Percentiles rank a stretch among this genome's conserved stretches.
These are phyloP conservation scores for Phyllostomus discolor DNA, from an alignment of 2,113 vertebrate genomes.

Conservation along the genomic window DNA sequence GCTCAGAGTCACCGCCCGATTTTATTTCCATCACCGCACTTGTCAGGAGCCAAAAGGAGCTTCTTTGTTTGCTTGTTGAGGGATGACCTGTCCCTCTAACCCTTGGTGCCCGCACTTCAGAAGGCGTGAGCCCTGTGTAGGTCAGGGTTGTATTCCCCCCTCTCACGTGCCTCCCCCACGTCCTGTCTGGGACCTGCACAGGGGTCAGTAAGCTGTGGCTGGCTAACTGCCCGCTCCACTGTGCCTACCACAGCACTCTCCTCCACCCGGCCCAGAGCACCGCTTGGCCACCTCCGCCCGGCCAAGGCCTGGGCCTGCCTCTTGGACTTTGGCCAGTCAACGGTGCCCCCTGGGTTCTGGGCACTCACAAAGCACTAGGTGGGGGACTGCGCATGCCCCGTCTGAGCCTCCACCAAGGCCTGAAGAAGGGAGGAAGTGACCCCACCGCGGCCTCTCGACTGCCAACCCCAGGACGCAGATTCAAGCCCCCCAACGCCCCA, in stretches of 20 bases:
- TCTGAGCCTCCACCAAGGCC: not conserved
- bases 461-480: not conserved
- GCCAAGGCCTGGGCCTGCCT: not conserved
- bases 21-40: not conserved
- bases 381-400: constrained; percentile 48
- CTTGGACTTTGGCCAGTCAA: not conserved
- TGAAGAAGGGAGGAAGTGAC: constrained; percentile 26
- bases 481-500: not conserved
- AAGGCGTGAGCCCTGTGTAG: not conserved
- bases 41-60: not conserved
- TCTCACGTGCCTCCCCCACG: not conserved
- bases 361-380: not conserved
- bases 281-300: not conserved
- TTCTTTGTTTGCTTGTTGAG: not conserved
- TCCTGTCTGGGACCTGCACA: not conserved
- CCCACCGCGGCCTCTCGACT: not conserved
- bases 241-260: not conserved
- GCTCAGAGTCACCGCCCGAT: not conserved
- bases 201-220: not conserved
- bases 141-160: not conserved
- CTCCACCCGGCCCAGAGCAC: not conserved
- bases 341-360: not conserved
- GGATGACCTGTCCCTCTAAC: not conserved
- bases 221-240: constrained; percentile 5
- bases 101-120: not conserved